Percentiles rank a stretch among this genome's conserved stretches.
phyloP scores from a whole-genome alignment of 2,113 vertebrate species.

The Oostethus manadensis region DNA sequence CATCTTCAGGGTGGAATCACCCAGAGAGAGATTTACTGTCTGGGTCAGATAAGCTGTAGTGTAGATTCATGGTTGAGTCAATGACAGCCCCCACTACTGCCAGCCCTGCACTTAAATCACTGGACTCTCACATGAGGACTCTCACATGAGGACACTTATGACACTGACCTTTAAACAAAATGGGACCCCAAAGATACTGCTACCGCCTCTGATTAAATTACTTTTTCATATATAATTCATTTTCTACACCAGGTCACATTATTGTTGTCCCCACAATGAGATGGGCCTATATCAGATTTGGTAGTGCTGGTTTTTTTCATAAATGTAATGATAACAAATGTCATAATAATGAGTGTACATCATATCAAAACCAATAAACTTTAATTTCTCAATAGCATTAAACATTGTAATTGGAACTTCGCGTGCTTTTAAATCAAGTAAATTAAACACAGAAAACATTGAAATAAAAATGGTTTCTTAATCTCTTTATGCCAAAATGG shows the following conservation, averaged over 20 bases:
- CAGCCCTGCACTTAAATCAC: constrained; percentile 21
- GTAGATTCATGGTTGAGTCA: constrained; percentile 37
- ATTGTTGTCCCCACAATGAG: background rate
- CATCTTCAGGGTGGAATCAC: constrained; percentile 37
- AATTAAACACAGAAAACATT: too few species aligned
- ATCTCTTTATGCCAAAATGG: too few species aligned
- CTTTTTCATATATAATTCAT: constrained; percentile 6
- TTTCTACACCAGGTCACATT: background rate
- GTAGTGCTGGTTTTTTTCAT: too few species aligned
- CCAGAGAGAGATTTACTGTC: constrained; percentile 42
- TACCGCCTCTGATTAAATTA: background rate
- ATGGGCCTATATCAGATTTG: background rate
- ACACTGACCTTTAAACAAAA: constrained; percentile 14
- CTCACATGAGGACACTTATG: constrained; percentile 7
- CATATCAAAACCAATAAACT: too few species aligned
- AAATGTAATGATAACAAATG: too few species aligned
- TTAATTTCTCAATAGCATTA: too few species aligned
- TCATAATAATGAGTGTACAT: too few species aligned
- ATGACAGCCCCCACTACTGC: constrained; percentile 17
- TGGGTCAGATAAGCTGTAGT: constrained; percentile 46
- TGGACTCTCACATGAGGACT: background rate
- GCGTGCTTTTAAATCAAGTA: too few species aligned
- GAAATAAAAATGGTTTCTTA: too few species aligned
- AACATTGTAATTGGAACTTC: too few species aligned
- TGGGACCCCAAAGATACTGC: background rate